Evolutionary conservation across 2,888 invertebrate genomes (phyloP).

Genomic region (Folsomia candida): DNA sequence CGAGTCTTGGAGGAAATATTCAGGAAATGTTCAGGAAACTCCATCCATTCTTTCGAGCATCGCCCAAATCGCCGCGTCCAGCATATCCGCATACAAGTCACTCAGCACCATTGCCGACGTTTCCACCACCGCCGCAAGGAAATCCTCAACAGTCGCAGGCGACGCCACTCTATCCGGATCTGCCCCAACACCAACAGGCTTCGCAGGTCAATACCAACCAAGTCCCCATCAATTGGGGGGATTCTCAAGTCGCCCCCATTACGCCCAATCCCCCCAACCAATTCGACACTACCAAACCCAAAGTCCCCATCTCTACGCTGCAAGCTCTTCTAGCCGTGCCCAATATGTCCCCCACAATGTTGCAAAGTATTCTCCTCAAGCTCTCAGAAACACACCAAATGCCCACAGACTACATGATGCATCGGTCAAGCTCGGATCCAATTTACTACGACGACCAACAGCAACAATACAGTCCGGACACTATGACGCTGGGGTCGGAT

Average conservation of each 20-base stretch:
- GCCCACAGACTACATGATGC: constrained; percentile 29
- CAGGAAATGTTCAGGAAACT: constrained; percentile 25
- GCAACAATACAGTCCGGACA: constrained; percentile 7
- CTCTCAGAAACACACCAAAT: constrained; percentile 48
- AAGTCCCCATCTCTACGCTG: constrained; percentile 48
- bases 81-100: constrained; percentile 33
- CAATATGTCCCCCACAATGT: constrained; percentile 41
- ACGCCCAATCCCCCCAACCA: background rate
- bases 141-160: background rate
- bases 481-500: constrained; percentile 34
- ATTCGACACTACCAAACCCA: constrained; percentile 30
- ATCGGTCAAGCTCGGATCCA: constrained; percentile 37
- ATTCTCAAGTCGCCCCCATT: background rate
- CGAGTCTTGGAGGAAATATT: constrained; percentile 27
- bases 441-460: constrained; percentile 13
- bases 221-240: background rate
- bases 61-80: constrained; percentile 33
- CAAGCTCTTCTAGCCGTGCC: constrained; percentile 48
- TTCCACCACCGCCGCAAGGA: no score
- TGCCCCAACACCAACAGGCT: background rate
- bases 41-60: constrained; percentile 36
- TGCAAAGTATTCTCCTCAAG: constrained; percentile 43
- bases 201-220: background rate
- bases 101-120: constrained; percentile 20
- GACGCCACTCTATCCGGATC: background rate